Base-by-base conservation (phyloP, 2,888 invertebrate species). In the Nycteola revayana region DNA sequence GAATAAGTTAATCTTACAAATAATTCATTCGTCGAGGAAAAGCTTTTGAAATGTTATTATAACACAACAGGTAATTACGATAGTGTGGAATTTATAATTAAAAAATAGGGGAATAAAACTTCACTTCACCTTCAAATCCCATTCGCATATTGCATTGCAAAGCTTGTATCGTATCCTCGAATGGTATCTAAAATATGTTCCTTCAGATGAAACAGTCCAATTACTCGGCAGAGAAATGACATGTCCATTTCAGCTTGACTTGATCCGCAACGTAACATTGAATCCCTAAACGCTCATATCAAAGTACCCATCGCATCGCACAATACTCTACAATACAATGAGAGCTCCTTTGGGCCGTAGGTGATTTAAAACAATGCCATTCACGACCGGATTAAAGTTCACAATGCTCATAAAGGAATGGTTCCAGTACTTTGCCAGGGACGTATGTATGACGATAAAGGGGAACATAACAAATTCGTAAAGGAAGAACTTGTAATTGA, bases 391-490 rank as follows among this genome's bases (percentile, higher is more conserved):
- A 82, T 80, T 75, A 76, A 70, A 77, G 71, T 74, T 76, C 83
- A 85, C 83, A 85, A 83, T 76, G 79, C 80, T 84, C 83, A 80
- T 81, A 79, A 84, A 79, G 80, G 75, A 76, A 82, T 72, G 58
- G 74, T 77, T 74, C 52, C 56, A 75, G 81, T 71, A 60, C 67
- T 71, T 61, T 62, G 60, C 66, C 48, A 63, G 63, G 66, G 69
- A 78, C 70, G 74, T 74, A 66, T 77, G 81, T 78, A 77, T 72
- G 69, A 68, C 67, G 65, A 67, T 60, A 49, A 51, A 47, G 49
- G 43, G 42, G 38, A 41, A 54, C 44, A 39, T 25, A n/a, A 34
- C 25, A 23, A 42, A 42, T 49, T 35, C 48, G 30, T 43, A 33
- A 44, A 42, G 37, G 25, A 33, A 28, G 17, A 25, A 38, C n/a